Conservation (phyloP, 2,888 invertebrate species). For the Lordiphosa andalusiaca region DNA sequence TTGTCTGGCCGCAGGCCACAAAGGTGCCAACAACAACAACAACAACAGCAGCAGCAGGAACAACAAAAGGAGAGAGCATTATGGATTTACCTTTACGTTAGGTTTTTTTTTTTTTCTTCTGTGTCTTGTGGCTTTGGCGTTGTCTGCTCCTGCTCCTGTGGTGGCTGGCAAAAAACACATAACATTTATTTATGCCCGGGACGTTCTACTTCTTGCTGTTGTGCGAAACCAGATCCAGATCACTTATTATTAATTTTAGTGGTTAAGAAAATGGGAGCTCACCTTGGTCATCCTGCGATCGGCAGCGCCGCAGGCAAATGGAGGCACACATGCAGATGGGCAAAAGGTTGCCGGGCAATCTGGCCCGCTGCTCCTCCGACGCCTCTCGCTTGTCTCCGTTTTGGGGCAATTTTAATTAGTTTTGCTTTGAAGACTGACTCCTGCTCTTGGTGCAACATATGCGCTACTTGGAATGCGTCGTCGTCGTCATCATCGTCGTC, state of each 20-base stretch:
- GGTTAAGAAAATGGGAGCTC: slow-evolving; percentile 74
- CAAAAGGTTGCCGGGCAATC: slow-evolving; percentile 64
- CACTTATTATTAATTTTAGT: slow-evolving; percentile 80
- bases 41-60: slow-evolving; percentile 70
- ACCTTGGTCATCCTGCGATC: slow-evolving; percentile 38
- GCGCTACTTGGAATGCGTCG: slow-evolving; percentile 71
- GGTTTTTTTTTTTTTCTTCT: slow-evolving; percentile 15
- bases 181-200: slow-evolving; percentile 70
- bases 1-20: slow-evolving; percentile 79
- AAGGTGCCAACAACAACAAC: slow-evolving; percentile 77
- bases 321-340: slow-evolving; percentile 66
- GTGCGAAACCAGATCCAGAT: slow-evolving; percentile 77
- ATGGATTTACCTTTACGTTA: slow-evolving; percentile 73
- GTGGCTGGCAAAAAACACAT: slow-evolving; percentile 72
- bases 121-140: slow-evolving; percentile 20
- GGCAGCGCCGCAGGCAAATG: slow-evolving; percentile 68
- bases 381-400: slow-evolving; percentile 47
- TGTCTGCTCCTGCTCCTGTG: slow-evolving; percentile 58
- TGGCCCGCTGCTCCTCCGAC: slow-evolving; percentile 9
- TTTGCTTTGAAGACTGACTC: slow-evolving; percentile 65
- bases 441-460: slow-evolving; percentile 60
- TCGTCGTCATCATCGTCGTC: slow-evolving; percentile 23
- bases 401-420: slow-evolving; percentile 79
- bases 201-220: slow-evolving; percentile 39
- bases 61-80: slow-evolving; percentile 59